Conservation (phyloP, 2,797 vertebrate genomes). For the Microctenopoma steveboyesi region DNA sequence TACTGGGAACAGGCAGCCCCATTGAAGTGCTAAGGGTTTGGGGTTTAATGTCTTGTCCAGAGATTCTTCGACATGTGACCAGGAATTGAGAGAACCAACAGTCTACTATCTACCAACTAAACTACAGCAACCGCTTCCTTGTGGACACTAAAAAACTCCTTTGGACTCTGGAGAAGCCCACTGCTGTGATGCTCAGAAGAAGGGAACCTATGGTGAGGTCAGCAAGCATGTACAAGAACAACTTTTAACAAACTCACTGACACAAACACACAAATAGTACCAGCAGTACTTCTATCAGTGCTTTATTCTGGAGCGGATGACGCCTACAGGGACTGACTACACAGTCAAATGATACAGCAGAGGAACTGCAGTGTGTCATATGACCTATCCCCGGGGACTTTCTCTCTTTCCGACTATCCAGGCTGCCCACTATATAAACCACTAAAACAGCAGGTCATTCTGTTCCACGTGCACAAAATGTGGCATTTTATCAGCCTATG, state of each 20-base stretch:
- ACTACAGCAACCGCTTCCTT: no score
- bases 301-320: slow-evolving; percentile 70
- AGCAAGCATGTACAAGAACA: slow-evolving; percentile 34
- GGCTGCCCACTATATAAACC: slow-evolving; percentile 52
- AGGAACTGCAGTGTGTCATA: slow-evolving; percentile 74
- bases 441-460: slow-evolving; percentile 59
- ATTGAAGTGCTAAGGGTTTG: no score
- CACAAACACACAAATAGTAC: slow-evolving; percentile 24
- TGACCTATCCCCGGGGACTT: slow-evolving; percentile 72
- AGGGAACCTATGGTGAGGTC: slow-evolving; percentile 38
- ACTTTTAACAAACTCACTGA: slow-evolving; percentile 27
- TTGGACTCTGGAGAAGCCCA: background rate
- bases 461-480: slow-evolving; percentile 58
- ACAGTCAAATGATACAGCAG: slow-evolving; percentile 77
- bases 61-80: no score
- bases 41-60: no score
- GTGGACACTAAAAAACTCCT: background rate
- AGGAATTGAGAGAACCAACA: no score
- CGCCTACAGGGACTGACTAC: slow-evolving; percentile 68
- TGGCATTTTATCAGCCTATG: slow-evolving; percentile 62
- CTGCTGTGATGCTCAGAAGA: background rate
- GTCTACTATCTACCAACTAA: no score
- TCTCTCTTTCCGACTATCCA: slow-evolving; percentile 59
- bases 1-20: no score
- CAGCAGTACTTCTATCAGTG: slow-evolving; percentile 50